Evolutionary conservation across 2,113 vertebrate species (phyloP).

Genomic region (Gymnarchus niloticus): DNA sequence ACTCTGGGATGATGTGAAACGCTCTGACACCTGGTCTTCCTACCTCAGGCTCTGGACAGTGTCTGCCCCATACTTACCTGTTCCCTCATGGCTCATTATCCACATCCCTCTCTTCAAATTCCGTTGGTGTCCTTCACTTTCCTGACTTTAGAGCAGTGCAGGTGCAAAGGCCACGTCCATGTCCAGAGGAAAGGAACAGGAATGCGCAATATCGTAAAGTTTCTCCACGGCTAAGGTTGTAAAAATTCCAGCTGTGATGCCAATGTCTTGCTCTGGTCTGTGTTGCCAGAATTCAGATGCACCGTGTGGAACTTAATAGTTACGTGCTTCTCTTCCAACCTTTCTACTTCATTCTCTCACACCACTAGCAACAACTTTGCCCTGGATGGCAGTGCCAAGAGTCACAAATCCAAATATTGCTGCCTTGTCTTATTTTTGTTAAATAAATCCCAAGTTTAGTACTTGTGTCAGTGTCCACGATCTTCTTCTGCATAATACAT

Average conservation of each 20-base stretch:
- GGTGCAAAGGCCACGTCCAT: not conserved
- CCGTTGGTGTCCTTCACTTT: not conserved
- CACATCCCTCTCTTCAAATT: slow-evolving; percentile 23
- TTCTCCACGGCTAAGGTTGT: not conserved
- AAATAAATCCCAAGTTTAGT: not conserved
- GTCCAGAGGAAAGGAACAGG: not conserved
- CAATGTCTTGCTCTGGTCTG: not conserved
- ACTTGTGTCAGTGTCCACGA: not conserved
- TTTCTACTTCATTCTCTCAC: slow-evolving; percentile 11
- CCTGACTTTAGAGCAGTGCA: not conserved
- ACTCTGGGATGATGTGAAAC: not conserved
- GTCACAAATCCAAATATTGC: not conserved
- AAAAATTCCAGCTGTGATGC: not conserved
- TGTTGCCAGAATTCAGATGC: slow-evolving; percentile 3
- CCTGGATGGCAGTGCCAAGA: not conserved
- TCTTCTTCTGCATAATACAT: not conserved
- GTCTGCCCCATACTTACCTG: slow-evolving; percentile 33
- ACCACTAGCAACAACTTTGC: not conserved
- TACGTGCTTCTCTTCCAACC: not conserved
- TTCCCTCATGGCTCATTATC: slow-evolving; percentile 6
- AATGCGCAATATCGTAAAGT: not conserved
- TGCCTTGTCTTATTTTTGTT: not conserved
- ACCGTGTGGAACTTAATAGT: slow-evolving; percentile 34
- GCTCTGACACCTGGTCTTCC: not conserved
- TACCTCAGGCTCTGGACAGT: not conserved